These are phyloP conservation scores for Neoscelio sp. DNA, from an alignment of 2,888 invertebrate genomes.

Conservation along the genomic window DNA sequence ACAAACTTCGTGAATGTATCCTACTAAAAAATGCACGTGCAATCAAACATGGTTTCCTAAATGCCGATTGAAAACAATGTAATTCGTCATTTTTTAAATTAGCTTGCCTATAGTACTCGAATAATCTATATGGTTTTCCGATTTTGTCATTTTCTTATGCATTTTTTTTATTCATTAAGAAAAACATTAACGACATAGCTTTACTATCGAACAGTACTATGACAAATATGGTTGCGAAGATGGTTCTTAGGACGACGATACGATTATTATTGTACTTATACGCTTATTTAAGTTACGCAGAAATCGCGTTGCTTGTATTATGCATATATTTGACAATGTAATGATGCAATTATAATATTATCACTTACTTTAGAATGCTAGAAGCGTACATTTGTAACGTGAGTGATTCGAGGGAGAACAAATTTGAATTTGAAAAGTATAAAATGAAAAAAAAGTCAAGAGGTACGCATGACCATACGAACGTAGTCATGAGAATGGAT, in stretches of 20 bases:
- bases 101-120: no score
- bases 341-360: slow-evolving; percentile 76
- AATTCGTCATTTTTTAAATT: no score
- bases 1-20: no score
- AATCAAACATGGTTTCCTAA: no score
- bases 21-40: no score
- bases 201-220: slow-evolving; percentile 48
- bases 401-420: slow-evolving; percentile 37
- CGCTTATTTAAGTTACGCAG: slow-evolving; percentile 71
- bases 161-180: no score
- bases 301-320: slow-evolving; percentile 70
- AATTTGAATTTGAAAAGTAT: slow-evolving; percentile 27
- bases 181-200: slow-evolving; percentile 26
- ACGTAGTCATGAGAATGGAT: slow-evolving; percentile 60
- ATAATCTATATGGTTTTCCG: no score
- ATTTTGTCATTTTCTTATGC: no score
- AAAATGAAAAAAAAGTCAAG: slow-evolving; percentile 7
- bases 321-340: slow-evolving; percentile 69
- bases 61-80: no score
- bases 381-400: slow-evolving; percentile 68
- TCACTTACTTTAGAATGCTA: slow-evolving; percentile 81
- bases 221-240: slow-evolving; percentile 57
- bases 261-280: slow-evolving; percentile 70
- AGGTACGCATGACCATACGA: slow-evolving; percentile 39
- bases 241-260: slow-evolving; percentile 61